These are phyloP conservation scores for Catocala sponsa DNA, from an alignment of 2,888 invertebrate genomes.

Conservation along the genomic window DNA sequence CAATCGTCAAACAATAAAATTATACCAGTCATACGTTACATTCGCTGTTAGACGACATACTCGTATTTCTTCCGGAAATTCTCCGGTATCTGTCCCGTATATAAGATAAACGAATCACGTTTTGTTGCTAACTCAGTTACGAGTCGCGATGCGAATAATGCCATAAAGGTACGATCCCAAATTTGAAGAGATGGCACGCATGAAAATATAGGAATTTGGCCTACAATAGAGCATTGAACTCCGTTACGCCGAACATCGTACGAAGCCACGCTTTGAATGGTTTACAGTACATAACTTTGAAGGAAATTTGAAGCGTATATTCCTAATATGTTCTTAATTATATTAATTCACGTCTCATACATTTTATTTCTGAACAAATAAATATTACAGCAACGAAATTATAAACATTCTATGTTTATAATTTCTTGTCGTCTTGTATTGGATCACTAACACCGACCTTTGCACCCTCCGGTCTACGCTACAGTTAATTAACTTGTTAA, in stretches of 20 bases:
- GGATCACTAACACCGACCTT: neutral
- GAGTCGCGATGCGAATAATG: constrained; percentile 23
- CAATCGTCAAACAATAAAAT: neutral
- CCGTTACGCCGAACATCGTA: neutral
- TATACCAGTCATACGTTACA: constrained; percentile 11
- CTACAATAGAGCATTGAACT: constrained; percentile 20
- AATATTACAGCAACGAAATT: no score
- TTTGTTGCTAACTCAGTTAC: constrained; percentile 25
- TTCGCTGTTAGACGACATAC: neutral
- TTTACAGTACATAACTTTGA: no score
- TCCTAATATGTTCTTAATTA: no score
- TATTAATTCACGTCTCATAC: no score
- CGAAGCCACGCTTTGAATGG: neutral
- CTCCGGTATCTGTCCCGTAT: constrained; percentile 3
- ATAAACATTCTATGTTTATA: no score
- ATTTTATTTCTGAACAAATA: no score
- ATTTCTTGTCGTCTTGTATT: no score
- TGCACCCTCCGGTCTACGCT: neutral
- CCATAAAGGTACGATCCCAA: constrained; percentile 23
- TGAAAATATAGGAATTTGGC: constrained; percentile 17
- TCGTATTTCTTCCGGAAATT: constrained; percentile 8
- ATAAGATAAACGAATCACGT: constrained; percentile 31
- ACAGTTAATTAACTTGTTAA: constrained; percentile 61
- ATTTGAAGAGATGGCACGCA: constrained; percentile 15
- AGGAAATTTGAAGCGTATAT: no score